These are phyloP conservation scores for Trachythela sp. DNA, from an alignment of 64 coral and sea anemone species.

Conservation along the genomic window DNA sequence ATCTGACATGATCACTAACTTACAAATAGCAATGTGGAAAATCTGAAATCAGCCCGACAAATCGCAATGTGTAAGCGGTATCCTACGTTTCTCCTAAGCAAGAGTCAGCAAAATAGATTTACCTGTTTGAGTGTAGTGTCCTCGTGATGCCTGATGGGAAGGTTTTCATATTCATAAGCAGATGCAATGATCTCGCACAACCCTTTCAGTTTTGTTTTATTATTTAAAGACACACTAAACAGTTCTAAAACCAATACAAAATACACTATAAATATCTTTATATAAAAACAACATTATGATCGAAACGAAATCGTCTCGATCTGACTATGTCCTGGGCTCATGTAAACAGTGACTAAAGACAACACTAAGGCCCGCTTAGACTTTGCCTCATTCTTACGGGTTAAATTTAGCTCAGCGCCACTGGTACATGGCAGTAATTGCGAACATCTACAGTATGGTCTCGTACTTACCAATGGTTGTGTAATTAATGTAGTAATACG, in stretches of 20 bases:
- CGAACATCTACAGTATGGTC: too few species aligned
- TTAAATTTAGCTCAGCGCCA: too few species aligned
- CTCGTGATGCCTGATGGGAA: constrained; percentile 95
- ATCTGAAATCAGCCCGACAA: too few species aligned
- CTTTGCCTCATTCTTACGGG: too few species aligned
- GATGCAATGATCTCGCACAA: constrained; percentile 90
- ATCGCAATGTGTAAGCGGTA: too few species aligned
- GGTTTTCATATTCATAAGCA: constrained; percentile 79
- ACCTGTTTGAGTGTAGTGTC: constrained; percentile 97
- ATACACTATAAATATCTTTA: not conserved
- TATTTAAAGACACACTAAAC: constrained; percentile 86
- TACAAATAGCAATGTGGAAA: too few species aligned
- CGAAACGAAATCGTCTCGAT: too few species aligned
- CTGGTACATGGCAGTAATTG: too few species aligned
- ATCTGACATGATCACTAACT: not conserved
- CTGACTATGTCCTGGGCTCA: too few species aligned
- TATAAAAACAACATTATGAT: not conserved
- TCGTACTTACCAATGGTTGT: constrained; percentile 89
- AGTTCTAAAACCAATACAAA: constrained; percentile 46
- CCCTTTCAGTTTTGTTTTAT: constrained; percentile 82
- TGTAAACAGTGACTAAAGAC: not conserved
- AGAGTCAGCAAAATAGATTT: not conserved
- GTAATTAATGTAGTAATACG: constrained; percentile 97
- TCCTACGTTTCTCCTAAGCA: too few species aligned
- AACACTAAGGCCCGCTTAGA: not conserved